Evolutionary conservation across 2,797 vertebrate species (phyloP).

Genomic region (Capromys pilorides): DNA sequence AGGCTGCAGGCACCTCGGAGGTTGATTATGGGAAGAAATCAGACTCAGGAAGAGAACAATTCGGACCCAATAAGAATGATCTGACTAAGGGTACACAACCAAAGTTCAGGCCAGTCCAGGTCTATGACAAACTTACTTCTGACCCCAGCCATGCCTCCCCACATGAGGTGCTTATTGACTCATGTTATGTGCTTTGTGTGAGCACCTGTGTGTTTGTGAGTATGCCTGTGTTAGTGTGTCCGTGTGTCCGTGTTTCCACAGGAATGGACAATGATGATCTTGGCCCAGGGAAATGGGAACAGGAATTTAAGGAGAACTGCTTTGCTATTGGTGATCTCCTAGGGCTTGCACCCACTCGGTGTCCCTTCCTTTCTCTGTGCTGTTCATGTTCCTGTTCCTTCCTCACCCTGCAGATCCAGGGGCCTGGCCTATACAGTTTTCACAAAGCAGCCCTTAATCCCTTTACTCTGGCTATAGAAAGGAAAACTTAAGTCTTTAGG

Average conservation of each 20-base stretch:
- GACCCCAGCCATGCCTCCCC: background rate
- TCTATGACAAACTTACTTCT: background rate
- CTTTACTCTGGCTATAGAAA: conserved; percentile 24
- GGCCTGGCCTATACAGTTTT: background rate
- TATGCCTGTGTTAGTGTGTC: background rate
- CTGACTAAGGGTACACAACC: background rate
- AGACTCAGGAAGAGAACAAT: background rate
- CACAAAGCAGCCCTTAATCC: background rate
- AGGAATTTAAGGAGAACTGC: background rate
- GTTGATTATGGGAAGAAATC: background rate
- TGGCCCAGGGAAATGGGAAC: background rate
- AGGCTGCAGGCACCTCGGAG: background rate
- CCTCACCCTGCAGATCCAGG: accelerated
- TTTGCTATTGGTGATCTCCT: background rate
- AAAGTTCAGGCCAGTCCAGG: background rate
- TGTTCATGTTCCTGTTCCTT: background rate
- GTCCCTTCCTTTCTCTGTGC: background rate
- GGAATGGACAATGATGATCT: background rate
- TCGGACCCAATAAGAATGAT: background rate
- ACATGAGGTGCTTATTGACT: background rate
- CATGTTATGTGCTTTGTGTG: background rate
- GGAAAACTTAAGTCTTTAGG: conserved; percentile 59
- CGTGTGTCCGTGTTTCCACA: background rate
- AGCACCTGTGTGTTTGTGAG: background rate
- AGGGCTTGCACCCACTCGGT: background rate